Conservation (phyloP, 2,888 invertebrate genomes). For the Nudaria mundana region DNA sequence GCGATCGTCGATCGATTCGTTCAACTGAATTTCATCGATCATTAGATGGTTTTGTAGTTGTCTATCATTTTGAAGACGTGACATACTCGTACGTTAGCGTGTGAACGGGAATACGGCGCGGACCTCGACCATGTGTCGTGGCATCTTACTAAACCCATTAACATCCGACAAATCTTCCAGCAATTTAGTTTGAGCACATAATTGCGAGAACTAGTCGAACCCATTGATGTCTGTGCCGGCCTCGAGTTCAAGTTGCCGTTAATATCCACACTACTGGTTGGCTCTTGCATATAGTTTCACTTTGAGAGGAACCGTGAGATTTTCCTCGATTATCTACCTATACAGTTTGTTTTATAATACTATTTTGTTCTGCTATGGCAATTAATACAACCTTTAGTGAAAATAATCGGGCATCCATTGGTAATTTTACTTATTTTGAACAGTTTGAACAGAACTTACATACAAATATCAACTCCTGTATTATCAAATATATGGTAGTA, state of each 20-base stretch:
- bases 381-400: too few relatives aligned
- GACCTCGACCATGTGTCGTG: slow-evolving; percentile 55
- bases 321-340: slow-evolving; percentile 12
- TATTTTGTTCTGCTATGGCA: slow-evolving; percentile 14
- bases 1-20: background rate
- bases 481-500: too few relatives aligned
- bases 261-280: slow-evolving; percentile 38
- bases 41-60: background rate
- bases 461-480: too few relatives aligned
- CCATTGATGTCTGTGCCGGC: slow-evolving; percentile 72
- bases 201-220: slow-evolving; percentile 76
- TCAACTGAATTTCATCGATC: background rate
- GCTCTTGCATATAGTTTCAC: slow-evolving; percentile 44
- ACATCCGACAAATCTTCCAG: slow-evolving; percentile 71
- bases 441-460: too few relatives aligned
- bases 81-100: slow-evolving; percentile 17
- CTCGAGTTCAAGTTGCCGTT: slow-evolving; percentile 68
- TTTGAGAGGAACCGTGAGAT: slow-evolving; percentile 30
- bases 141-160: slow-evolving; percentile 62
- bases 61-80: slow-evolving; percentile 6
- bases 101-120: slow-evolving; percentile 17
- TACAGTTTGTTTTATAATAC: slow-evolving; percentile 21
- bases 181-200: slow-evolving; percentile 77
- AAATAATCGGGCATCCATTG: too few relatives aligned
- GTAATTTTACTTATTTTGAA: too few relatives aligned